phyloP scores from a whole-genome alignment of 1,140 invertebrate genomes.

The Neuroterus valhalla region DNA sequence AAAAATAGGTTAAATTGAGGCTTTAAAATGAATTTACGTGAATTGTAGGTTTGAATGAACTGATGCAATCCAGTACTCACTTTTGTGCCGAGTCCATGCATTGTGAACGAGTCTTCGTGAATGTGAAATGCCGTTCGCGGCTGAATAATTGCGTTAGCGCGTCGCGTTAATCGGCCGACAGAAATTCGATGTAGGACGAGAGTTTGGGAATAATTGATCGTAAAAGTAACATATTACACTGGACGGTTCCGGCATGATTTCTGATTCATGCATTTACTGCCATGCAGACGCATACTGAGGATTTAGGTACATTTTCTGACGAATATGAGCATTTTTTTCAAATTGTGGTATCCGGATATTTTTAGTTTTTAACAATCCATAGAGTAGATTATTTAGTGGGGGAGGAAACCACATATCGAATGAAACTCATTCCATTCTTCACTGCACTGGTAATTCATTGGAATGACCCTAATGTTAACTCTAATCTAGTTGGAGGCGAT shows the following conservation, averaged over 20 bases:
- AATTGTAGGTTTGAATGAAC: not conserved
- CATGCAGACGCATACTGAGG: not conserved
- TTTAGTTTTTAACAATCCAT: too few relatives aligned
- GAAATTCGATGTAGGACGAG: constrained; percentile 50
- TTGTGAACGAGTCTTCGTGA: constrained; percentile 20
- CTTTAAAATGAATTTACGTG: too few relatives aligned
- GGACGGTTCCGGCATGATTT: constrained; percentile 1
- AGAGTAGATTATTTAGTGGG: too few relatives aligned
- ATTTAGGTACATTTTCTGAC: not conserved
- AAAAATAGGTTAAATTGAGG: too few relatives aligned
- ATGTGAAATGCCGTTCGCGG: constrained; percentile 39
- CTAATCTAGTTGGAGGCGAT: too few relatives aligned
- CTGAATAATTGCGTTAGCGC: constrained; percentile 59
- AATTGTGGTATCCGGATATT: too few relatives aligned
- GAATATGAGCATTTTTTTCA: not conserved
- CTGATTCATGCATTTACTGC: not conserved
- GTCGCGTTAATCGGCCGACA: constrained; percentile 38
- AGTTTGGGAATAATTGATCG: constrained; percentile 56
- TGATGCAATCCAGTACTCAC: not conserved
- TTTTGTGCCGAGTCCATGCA: not conserved
- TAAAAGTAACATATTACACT: constrained; percentile 37
- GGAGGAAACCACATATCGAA: too few relatives aligned
- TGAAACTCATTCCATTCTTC: too few relatives aligned
- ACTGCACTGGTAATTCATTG: too few relatives aligned
- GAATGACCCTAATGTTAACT: too few relatives aligned